Percentiles rank a stretch among this genome's conserved stretches.
These are phyloP conservation scores for Margaritifera margaritifera DNA, from an alignment of 2,888 invertebrate genomes.

Conservation along the genomic window DNA sequence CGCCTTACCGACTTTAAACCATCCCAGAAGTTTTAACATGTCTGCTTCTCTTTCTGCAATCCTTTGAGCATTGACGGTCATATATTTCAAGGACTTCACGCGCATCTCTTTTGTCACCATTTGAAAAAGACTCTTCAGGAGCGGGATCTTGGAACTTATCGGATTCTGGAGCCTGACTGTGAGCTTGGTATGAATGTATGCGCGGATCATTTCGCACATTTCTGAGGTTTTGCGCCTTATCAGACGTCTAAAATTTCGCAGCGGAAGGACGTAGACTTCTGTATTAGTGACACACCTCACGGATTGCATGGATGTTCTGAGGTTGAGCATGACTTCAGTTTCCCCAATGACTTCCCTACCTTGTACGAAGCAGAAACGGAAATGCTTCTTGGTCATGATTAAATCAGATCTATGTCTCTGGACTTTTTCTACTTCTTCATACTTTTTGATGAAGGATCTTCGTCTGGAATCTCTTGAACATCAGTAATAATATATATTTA, in stretches of 20 bases:
- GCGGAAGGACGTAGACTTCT: constrained; percentile 54
- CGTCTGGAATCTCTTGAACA: constrained; percentile 35
- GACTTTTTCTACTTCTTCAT: constrained; percentile 22
- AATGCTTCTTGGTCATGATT: constrained; percentile 13
- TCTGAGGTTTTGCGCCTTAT: constrained; percentile 27
- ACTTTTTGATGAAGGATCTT: constrained; percentile 17
- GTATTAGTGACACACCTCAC: constrained; percentile 48
- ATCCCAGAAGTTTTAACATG: constrained; percentile 26
- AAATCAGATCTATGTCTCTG: constrained; percentile 21
- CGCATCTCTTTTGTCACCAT: constrained; percentile 27
- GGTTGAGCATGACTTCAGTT: constrained; percentile 35
- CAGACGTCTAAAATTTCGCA: constrained; percentile 46
- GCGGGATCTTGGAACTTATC: constrained; percentile 42
- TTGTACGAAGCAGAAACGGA: constrained; percentile 45
- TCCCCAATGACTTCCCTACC: constrained; percentile 54
- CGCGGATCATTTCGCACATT: constrained; percentile 36
- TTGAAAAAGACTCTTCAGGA: constrained; percentile 34
- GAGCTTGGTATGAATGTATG: constrained; percentile 43
- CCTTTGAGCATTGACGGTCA: constrained; percentile 19
- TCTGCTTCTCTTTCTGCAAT: constrained; percentile 37
- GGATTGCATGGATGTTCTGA: constrained; percentile 51
- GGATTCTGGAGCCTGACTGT: constrained; percentile 27
- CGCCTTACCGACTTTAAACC: constrained; percentile 39
- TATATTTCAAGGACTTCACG: constrained; percentile 27
- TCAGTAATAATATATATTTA: background rate